These are phyloP conservation scores for Seriola dumerili DNA, from an alignment of 2,113 vertebrate species.

Conservation along the genomic window DNA sequence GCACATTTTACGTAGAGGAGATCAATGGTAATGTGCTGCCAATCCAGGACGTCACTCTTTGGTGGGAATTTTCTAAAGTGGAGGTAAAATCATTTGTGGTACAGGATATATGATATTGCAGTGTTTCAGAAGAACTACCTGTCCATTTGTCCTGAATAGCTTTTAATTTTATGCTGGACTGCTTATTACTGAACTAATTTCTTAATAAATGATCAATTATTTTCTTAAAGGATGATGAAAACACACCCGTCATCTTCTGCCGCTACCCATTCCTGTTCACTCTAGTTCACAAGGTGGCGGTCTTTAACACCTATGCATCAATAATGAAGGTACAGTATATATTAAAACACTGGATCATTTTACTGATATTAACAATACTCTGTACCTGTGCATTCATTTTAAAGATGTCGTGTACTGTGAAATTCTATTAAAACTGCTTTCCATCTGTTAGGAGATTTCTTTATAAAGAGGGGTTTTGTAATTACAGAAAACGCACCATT, in stretches of 20 bases:
- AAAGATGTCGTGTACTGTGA: neutral
- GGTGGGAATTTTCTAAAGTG: neutral
- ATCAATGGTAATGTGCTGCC: neutral
- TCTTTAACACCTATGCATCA: constrained; percentile 32
- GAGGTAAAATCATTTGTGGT: constrained; percentile 59
- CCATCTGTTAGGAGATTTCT: neutral
- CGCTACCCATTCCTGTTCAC: constrained; percentile 79
- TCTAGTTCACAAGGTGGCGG: constrained; percentile 56
- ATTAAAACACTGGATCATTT: neutral
- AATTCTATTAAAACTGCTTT: neutral
- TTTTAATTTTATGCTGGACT: neutral
- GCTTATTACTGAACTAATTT: neutral
- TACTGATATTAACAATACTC: neutral
- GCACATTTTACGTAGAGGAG: constrained; percentile 79
- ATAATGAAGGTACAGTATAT: constrained; percentile 59
- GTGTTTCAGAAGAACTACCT: neutral
- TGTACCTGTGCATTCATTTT: neutral
- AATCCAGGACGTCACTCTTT: neutral
- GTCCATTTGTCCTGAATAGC: neutral
- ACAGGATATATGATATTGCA: neutral
- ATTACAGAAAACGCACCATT: constrained; percentile 9
- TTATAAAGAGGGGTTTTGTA: neutral
- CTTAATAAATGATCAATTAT: neutral
- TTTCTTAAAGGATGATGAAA: constrained; percentile 57
- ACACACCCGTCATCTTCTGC: constrained; percentile 74